phyloP scores from a whole-genome alignment of 2,113 vertebrate species.

The Nesoenas mayeri region DNA sequence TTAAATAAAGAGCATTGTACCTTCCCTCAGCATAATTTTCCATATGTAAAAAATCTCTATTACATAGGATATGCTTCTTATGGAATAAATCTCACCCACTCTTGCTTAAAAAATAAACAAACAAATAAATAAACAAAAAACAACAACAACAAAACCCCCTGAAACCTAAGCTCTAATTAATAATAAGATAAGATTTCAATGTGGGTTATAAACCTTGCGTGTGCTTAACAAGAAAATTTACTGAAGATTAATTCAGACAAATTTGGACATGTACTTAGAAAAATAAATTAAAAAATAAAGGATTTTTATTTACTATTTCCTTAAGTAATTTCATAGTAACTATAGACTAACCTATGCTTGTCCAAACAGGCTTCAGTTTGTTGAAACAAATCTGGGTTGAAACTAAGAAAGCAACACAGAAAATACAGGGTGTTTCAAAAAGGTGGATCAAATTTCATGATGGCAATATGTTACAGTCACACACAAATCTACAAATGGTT shows the following conservation, averaged over 20 bases:
- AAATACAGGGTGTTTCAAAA: background rate
- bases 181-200: background rate
- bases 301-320: background rate
- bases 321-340: background rate
- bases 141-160: background rate
- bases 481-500: too few relatives aligned
- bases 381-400: background rate
- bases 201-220: background rate
- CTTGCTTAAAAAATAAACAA: background rate
- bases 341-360: background rate
- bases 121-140: too few relatives aligned
- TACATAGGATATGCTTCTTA: background rate
- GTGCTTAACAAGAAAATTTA: background rate
- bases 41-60: background rate
- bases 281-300: too few relatives aligned
- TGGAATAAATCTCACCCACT: background rate
- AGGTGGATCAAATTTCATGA: too few relatives aligned
- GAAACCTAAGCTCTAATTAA: background rate
- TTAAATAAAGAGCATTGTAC: background rate
- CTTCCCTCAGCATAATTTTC: background rate
- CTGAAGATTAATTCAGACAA: background rate
- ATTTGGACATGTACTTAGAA: background rate
- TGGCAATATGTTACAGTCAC: too few relatives aligned
- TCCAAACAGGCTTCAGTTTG: background rate
- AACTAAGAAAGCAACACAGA: background rate